phyloP scores from a whole-genome alignment of 2,797 vertebrate species.

The Petrocephalus schoutedeni region DNA sequence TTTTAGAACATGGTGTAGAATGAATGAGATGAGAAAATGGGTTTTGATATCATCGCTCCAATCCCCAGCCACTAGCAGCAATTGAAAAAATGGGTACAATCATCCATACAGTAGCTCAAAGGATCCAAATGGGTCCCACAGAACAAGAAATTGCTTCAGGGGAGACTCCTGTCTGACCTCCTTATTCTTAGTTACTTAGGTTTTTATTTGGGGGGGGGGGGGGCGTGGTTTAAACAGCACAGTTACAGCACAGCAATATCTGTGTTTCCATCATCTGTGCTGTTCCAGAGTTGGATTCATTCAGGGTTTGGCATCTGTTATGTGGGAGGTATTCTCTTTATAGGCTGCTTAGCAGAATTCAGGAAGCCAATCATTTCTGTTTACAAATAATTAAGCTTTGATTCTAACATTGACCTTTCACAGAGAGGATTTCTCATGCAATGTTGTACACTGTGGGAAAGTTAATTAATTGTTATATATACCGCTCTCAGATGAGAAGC shows the following conservation, averaged over 20 bases:
- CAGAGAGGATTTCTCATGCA: not conserved
- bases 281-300: not conserved
- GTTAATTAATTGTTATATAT: not conserved
- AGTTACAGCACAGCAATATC: not conserved
- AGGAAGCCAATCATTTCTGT: not conserved
- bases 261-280: not conserved
- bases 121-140: not conserved
- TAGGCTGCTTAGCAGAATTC: not conserved
- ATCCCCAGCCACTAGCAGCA: not conserved
- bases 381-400: constrained; percentile 4
- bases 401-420: not conserved
- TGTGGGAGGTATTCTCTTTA: not conserved
- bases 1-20: not conserved
- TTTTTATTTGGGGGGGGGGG: not conserved
- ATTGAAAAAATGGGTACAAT: not conserved
- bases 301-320: not conserved
- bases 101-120: not conserved
- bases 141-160: not conserved
- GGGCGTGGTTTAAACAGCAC: not conserved
- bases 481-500: not conserved
- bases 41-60: not conserved
- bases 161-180: not conserved
- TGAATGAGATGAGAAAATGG: not conserved
- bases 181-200: not conserved
- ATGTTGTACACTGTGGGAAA: not conserved